Percentiles rank a stretch among this genome's conserved stretches.
Conservation (phyloP, 1,140 invertebrate species). For the Sogatella furcifera region DNA sequence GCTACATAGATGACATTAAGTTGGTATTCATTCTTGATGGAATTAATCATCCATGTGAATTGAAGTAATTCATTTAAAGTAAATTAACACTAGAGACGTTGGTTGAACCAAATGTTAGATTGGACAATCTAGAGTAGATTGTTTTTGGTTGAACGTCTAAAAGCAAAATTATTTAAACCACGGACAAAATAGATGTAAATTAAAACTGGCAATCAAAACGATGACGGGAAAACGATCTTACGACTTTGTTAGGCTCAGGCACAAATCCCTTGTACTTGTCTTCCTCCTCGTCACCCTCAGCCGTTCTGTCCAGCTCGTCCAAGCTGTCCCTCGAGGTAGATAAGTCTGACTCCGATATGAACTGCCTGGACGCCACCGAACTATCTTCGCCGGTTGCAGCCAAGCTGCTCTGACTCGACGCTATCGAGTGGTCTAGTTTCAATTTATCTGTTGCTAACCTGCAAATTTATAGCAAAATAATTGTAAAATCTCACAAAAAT, state of each 20-base stretch:
- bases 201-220: not conserved
- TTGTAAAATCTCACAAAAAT: too few species aligned
- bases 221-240: not conserved
- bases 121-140: too few species aligned
- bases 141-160: too few species aligned
- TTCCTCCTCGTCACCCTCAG: slow-evolving; percentile 18
- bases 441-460: slow-evolving; percentile 2
- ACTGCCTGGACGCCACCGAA: slow-evolving; percentile 37
- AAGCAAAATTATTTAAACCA: too few species aligned
- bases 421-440: slow-evolving; percentile 9
- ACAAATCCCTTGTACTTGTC: slow-evolving; percentile 20
- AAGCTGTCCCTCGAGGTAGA: slow-evolving; percentile 29
- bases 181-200: not conserved
- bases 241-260: slow-evolving; percentile 22
- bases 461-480: not conserved
- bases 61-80: too few species aligned
- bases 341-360: slow-evolving; percentile 37
- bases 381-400: slow-evolving; percentile 17
- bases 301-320: slow-evolving; percentile 32
- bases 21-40: too few species aligned
- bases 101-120: too few species aligned
- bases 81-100: too few species aligned
- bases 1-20: too few species aligned
- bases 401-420: slow-evolving; percentile 4
- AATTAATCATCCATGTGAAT: too few species aligned